These are phyloP conservation scores for Nycteola revayana DNA, from an alignment of 2,888 invertebrate genomes.

Conservation along the genomic window DNA sequence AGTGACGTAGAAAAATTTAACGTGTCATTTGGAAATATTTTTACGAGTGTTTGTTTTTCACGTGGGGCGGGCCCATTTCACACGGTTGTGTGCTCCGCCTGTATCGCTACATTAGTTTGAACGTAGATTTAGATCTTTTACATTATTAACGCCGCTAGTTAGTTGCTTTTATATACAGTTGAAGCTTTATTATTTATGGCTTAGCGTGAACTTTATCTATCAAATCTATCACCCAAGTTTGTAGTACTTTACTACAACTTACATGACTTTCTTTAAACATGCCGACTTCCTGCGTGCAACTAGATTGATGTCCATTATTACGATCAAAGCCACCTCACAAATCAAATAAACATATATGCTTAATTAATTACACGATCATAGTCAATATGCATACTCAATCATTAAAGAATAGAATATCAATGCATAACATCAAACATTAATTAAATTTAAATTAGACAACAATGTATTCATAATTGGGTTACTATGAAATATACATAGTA, in stretches of 20 bases:
- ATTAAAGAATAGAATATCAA: neutral
- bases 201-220: no score
- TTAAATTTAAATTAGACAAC: slow-evolving; percentile 4
- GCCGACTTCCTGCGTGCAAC: no score
- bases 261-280: no score
- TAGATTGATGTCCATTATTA: no score
- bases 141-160: slow-evolving; percentile 30
- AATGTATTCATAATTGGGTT: slow-evolving; percentile 23
- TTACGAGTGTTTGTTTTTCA: slow-evolving; percentile 78
- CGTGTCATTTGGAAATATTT: slow-evolving; percentile 77
- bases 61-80: slow-evolving; percentile 66
- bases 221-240: no score
- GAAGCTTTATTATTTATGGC: neutral
- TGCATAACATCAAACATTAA: no score
- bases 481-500: slow-evolving; percentile 30
- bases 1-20: slow-evolving; percentile 79
- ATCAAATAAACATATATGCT: no score
- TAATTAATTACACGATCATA: no score
- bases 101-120: slow-evolving; percentile 57
- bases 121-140: slow-evolving; percentile 47
- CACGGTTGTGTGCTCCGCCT: slow-evolving; percentile 47
- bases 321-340: no score
- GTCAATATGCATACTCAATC: no score
- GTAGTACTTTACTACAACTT: no score
- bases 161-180: slow-evolving; percentile 14